These are phyloP conservation scores for Nowickia ferox DNA, from an alignment of 2,888 invertebrate species.

Conservation along the genomic window DNA sequence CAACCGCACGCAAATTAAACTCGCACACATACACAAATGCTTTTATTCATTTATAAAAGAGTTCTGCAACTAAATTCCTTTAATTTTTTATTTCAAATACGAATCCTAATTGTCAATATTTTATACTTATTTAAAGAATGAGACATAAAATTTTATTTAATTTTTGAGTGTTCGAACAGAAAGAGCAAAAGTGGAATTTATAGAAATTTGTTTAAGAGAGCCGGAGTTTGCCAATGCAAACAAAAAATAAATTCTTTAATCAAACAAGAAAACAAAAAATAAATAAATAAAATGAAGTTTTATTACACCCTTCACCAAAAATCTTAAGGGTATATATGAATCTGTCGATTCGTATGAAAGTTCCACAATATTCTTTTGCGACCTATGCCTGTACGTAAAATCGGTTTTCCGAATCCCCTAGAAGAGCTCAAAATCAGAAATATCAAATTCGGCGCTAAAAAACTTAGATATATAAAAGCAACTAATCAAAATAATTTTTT, in stretches of 20 bases:
- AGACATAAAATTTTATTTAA: constrained; percentile 7
- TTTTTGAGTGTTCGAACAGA: not conserved
- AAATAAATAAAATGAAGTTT: constrained; percentile 15
- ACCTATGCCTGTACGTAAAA: too few relatives aligned
- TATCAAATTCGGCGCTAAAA: too few relatives aligned
- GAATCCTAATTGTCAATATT: constrained; percentile 50
- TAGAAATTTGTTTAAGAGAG: not conserved
- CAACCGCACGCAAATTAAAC: too few relatives aligned
- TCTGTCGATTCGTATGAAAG: too few relatives aligned
- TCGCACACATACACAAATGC: constrained; percentile 6
- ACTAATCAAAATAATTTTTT: too few relatives aligned
- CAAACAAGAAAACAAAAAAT: not conserved
- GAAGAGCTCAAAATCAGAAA: too few relatives aligned
- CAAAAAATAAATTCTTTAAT: not conserved
- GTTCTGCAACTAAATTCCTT: constrained; percentile 18
- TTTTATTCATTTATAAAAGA: constrained; percentile 13
- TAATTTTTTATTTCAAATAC: constrained; percentile 38
- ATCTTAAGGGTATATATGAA: too few relatives aligned
- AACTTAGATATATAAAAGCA: too few relatives aligned
- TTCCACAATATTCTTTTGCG: too few relatives aligned
- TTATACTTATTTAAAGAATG: constrained; percentile 51
- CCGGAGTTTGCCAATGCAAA: not conserved
- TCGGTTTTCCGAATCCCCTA: too few relatives aligned
- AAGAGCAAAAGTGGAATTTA: constrained; percentile 20
- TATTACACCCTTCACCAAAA: not conserved